Evolutionary conservation across 2,888 invertebrate species (phyloP).

Genomic region (Drosophila kambysellisi): DNA sequence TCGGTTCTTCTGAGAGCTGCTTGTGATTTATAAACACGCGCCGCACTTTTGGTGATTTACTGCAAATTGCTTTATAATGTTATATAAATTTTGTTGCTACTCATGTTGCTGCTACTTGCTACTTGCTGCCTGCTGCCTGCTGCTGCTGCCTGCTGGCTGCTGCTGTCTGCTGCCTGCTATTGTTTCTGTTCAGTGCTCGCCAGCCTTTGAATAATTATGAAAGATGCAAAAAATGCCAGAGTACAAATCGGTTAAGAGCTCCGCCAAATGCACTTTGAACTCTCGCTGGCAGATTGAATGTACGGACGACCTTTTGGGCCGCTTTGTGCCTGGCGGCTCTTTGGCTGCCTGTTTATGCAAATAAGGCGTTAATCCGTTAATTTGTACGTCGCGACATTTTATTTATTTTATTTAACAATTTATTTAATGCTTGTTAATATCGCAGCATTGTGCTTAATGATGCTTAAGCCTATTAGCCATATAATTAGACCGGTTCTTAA

Average conservation of each 20-base stretch:
- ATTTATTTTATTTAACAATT: conserved; percentile 24
- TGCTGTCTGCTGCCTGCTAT: conserved; percentile 2
- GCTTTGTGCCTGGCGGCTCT: conserved; percentile 26
- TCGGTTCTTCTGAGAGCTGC: conserved; percentile 26
- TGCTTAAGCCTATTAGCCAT: conserved; percentile 1
- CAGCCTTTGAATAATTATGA: conserved; percentile 71
- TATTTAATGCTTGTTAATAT: conserved; percentile 27
- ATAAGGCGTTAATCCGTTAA: conserved; percentile 49
- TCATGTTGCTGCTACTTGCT: conserved; percentile 28
- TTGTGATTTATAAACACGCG: conserved; percentile 78
- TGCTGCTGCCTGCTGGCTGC: conserved; percentile 7
- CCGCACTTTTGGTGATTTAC: conserved; percentile 76
- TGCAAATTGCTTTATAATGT: conserved; percentile 81
- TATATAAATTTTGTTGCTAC: conserved; percentile 68
- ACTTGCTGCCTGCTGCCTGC: background rate
- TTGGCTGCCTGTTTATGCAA: conserved; percentile 23
- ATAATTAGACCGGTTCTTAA: conserved; percentile 1
- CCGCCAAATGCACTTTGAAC: conserved; percentile 44
- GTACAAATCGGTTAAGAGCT: conserved; percentile 28
- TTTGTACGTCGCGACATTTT: conserved; percentile 29
- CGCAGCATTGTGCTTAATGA: conserved; percentile 13
- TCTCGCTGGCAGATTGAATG: conserved; percentile 45
- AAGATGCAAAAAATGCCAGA: conserved; percentile 38
- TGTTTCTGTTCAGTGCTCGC: conserved; percentile 20
- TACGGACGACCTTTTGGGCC: conserved; percentile 35